phyloP scores from a whole-genome alignment of 2,113 vertebrate species.

The Phrynosoma blainvillii region DNA sequence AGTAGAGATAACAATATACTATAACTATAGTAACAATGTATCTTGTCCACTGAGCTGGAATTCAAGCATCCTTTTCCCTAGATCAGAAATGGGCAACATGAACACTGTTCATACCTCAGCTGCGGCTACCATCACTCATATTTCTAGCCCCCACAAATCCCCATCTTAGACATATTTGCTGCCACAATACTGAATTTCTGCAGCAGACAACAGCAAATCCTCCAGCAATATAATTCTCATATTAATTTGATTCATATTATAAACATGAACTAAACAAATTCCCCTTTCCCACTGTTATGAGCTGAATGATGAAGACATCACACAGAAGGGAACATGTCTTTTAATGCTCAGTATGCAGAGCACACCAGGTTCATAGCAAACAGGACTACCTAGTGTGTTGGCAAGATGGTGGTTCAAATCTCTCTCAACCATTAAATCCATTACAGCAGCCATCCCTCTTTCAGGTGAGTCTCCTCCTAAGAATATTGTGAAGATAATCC shows the following conservation, averaged over 20 bases:
- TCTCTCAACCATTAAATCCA: neutral
- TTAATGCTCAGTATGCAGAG: neutral
- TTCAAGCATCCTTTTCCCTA: neutral
- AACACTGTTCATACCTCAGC: no score
- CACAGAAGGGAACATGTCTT: neutral
- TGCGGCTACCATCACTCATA: no score
- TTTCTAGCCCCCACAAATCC: no score
- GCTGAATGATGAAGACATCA: neutral
- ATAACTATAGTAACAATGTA: no score
- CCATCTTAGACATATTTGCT: neutral
- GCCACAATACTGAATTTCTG: neutral
- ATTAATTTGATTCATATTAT: no score
- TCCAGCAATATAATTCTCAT: no score
- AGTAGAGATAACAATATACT: neutral
- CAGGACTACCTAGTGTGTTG: no score
- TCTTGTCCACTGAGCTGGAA: neutral
- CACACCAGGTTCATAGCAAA: neutral
- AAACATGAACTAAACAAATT: no score
- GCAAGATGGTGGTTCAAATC: no score
- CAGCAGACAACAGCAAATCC: neutral
- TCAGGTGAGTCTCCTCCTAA: neutral
- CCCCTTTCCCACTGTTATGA: no score
- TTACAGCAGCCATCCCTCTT: neutral
- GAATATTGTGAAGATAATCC: neutral
- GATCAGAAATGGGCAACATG: neutral